Base-by-base conservation (phyloP, 2,113 vertebrate species). In the Paramormyrops kingsleyae region DNA sequence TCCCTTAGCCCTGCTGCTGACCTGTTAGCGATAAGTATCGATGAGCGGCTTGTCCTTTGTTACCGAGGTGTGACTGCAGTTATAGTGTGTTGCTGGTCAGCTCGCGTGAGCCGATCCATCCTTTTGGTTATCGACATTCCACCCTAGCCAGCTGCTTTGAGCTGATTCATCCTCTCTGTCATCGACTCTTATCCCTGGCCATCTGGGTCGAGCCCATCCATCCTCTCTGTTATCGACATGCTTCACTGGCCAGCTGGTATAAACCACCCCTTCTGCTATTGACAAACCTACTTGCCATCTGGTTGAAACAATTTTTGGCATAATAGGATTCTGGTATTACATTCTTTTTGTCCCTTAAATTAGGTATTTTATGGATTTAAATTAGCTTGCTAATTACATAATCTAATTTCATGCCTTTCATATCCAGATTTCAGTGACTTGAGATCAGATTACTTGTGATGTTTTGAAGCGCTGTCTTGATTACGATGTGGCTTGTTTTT, bases 291-390 rank as follows among this genome's bases (percentile, higher is more conserved):
- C 85, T 53, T n/a, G 27, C 85, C 85, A 87, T 87, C 85, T 87
- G 85, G 85, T 87, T 87, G 47, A 87, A 87, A 87, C 85, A 87
- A 21, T 50, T 87, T 84, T 84, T 84, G 83, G 83, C 83, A 47
- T 84, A 84, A 84, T 84, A n/a, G 50, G 85, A 87, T 87, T 52
- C 50, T 53, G 85, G n/a, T 24, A 31, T 87, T 87, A n/a, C n/a
- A 53, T 84, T 44, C 19, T 52, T 15, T 87, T 49, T 87, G 24
- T 35, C 49, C 31, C 49, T 53, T 53, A 53, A 53, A 87, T 87
- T 87, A 53, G 85, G 50, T 52, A n/a, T 84, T 84, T 87, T 87
- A 87, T 53, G 85, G 85, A 87, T 87, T 87, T 87, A 87, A 87
- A 87, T 35, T 87, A 21, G 50, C 27, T 87, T 53, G 85, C 50